Percentiles rank a stretch among this genome's conserved stretches.
Evolutionary conservation across 2,888 invertebrate species (phyloP).

Genomic region (Sericinus montela): DNA sequence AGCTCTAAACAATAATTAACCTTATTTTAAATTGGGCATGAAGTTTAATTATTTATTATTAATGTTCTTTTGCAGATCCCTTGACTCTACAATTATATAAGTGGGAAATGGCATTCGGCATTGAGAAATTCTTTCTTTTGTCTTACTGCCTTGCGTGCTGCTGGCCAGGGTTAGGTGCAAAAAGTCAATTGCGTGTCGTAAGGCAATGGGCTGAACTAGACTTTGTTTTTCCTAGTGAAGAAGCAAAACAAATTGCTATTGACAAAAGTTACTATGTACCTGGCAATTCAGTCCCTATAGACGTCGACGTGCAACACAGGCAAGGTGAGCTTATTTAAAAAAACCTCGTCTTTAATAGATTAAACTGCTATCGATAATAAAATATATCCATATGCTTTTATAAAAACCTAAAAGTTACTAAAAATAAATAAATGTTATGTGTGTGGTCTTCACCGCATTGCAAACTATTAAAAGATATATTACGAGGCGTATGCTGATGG

Average conservation of each 20-base stretch:
- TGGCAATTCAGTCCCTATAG: conserved; percentile 83
- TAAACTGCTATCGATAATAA: too few species aligned
- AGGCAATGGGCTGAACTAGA: conserved; percentile 84
- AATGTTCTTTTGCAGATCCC: conserved; percentile 50
- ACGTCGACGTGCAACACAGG: conserved; percentile 82
- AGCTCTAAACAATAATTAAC: too few species aligned
- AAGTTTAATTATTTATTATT: too few species aligned
- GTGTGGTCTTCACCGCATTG: too few species aligned
- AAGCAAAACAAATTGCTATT: conserved; percentile 51
- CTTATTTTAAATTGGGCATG: too few species aligned
- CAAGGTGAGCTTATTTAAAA: conserved; percentile 46
- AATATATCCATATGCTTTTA: too few species aligned
- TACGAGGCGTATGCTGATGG: too few species aligned
- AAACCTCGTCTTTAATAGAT: too few species aligned
- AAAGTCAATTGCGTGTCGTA: conserved; percentile 63
- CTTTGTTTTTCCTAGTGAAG: conserved; percentile 79
- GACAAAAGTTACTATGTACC: conserved; percentile 69
- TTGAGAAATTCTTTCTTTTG: conserved; percentile 64
- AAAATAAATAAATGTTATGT: too few species aligned
- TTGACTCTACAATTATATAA: conserved; percentile 53
- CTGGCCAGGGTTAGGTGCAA: conserved; percentile 58
- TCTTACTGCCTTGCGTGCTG: conserved; percentile 70
- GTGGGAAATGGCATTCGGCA: conserved; percentile 62
- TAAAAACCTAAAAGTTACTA: too few species aligned
- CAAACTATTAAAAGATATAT: too few species aligned